Conservation (phyloP, 2,113 vertebrate species). For the Riparia riparia region DNA sequence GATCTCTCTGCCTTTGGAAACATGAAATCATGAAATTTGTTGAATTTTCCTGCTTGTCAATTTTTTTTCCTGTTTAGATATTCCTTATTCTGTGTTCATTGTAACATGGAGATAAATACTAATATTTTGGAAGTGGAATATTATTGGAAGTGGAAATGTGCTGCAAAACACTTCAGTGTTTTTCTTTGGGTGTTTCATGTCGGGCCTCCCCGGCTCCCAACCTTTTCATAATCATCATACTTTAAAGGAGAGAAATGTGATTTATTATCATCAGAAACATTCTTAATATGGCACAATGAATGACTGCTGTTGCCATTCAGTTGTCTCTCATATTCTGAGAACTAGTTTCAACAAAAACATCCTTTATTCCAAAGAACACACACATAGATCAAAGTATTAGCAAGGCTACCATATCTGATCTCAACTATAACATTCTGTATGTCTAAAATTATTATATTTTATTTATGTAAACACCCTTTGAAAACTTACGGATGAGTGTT, state of each 20-base stretch:
- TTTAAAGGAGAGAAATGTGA: not conserved
- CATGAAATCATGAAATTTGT: not conserved
- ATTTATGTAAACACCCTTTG: constrained; percentile 5
- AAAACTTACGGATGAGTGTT: constrained; percentile 1
- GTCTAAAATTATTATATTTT: not conserved
- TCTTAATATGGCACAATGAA: not conserved
- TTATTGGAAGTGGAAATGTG: not conserved
- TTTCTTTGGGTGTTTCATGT: not conserved
- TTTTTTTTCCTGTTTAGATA: not conserved
- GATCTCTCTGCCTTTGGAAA: not conserved
- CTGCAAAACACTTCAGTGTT: not conserved
- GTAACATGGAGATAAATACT: not conserved
- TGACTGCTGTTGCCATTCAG: not conserved
- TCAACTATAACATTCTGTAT: not conserved
- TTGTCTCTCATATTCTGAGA: not conserved
- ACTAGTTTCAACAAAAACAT: not conserved
- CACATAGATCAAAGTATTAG: not conserved
- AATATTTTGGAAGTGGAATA: no score
- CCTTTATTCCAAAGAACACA: not conserved
- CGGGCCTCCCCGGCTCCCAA: not conserved
- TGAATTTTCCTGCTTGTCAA: not conserved
- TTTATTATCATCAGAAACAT: not conserved
- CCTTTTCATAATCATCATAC: not conserved
- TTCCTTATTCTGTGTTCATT: not conserved
- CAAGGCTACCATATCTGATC: not conserved